phyloP scores from a whole-genome alignment of 92 coral and sea anemone genomes.

The Palythoa grandiflora region DNA sequence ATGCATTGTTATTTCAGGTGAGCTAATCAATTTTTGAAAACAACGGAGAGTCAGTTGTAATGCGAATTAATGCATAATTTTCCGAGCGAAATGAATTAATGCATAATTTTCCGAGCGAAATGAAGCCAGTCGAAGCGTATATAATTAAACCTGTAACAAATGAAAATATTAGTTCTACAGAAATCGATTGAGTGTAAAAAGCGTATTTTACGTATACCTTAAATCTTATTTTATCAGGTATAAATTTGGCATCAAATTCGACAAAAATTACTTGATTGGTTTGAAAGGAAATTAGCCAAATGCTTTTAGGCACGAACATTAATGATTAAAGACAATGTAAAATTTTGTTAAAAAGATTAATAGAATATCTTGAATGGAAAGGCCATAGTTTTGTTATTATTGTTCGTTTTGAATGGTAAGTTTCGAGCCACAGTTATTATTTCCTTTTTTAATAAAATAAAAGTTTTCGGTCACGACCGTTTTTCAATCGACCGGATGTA shows the following conservation, averaged over 20 bases:
- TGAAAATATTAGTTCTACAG: too few species aligned
- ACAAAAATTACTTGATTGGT: not conserved
- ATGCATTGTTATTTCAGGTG: constrained; percentile 96
- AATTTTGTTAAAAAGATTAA: not conserved
- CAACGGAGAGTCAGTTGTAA: not conserved
- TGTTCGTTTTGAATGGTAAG: not conserved
- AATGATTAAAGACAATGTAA: not conserved
- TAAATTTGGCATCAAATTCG: not conserved
- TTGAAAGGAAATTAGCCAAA: not conserved
- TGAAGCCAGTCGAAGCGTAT: constrained; percentile 11
- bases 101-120: not conserved
- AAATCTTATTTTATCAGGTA: not conserved
- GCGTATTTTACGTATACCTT: not conserved
- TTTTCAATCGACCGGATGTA: not conserved
- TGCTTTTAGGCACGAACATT: not conserved
- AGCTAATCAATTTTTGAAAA: constrained; percentile 24
- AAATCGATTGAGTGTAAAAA: not conserved
- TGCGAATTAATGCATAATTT: not conserved
- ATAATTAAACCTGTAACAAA: too few species aligned
- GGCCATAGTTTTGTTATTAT: not conserved
- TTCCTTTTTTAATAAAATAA: not conserved
- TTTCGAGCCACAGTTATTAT: not conserved
- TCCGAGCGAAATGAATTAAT: not conserved
- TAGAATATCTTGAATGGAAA: not conserved
- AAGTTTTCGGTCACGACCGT: not conserved